phyloP scores from a whole-genome alignment of 2,888 invertebrate genomes.

The Drosophila melanosoma region DNA sequence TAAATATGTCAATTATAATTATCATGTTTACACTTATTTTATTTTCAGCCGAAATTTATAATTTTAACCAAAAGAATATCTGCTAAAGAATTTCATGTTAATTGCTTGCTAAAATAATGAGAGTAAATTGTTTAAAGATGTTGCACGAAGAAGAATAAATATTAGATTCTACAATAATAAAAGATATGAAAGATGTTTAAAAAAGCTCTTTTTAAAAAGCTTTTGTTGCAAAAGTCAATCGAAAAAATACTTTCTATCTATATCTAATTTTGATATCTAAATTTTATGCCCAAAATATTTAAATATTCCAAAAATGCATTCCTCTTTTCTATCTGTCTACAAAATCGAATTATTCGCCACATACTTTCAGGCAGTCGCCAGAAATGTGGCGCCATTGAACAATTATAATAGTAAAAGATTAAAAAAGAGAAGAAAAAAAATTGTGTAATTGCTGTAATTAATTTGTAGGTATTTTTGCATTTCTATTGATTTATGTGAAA shows the following conservation, averaged over 20 bases:
- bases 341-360: slow-evolving; percentile 14
- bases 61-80: background rate
- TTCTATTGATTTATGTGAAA: slow-evolving; percentile 63
- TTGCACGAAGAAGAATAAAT: background rate
- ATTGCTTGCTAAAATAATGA: background rate
- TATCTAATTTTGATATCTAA: background rate
- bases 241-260: background rate
- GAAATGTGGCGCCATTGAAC: slow-evolving; percentile 23
- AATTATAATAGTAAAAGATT: slow-evolving; percentile 9
- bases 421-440: slow-evolving; percentile 8
- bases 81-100: background rate
- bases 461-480: slow-evolving; percentile 17
- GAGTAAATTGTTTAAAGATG: too few relatives aligned
- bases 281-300: background rate
- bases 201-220: too few relatives aligned
- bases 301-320: background rate
- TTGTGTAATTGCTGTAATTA: slow-evolving; percentile 31
- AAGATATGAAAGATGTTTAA: too few relatives aligned
- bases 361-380: slow-evolving; percentile 60
- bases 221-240: too few relatives aligned
- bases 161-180: background rate
- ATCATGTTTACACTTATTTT: background rate
- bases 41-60: background rate
- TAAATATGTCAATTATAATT: background rate
- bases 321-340: background rate